Evolutionary conservation across 2,888 invertebrate genomes (phyloP), one percentile per base, ranked within the genome.

Genomic region (Nemoura dubitans): DNA sequence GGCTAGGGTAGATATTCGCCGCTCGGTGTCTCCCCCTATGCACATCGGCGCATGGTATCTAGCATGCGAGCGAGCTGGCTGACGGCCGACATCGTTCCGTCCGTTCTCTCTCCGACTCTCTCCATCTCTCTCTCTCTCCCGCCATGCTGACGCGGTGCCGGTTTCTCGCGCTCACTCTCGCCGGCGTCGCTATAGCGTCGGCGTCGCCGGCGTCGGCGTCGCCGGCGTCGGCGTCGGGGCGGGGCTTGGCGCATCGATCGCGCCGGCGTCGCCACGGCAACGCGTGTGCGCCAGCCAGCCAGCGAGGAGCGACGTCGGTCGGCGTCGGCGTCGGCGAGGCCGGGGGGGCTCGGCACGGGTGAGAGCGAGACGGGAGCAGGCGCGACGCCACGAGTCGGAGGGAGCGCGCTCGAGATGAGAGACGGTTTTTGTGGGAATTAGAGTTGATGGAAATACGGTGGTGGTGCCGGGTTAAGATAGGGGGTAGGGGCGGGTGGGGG

Each of bases 391-490:
- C 0, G 78, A 6, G 78, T 3, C 21, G 28, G 78, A 27, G 78
- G 25, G 78, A 10, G 78, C 78, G 78, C 10, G 21, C 1, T 0
- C 29, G 81, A 29, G 29, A 30, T 30, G 29, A 29, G 81, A 29
- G 29, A 81, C 27, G 81, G 81, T 76, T 80, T 86, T 84, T 43
- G 86, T 59, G 82, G 85, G 87, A 87, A 85, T 85, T 85, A 87
- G 83, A 87, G 85, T 86, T 86, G 87, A 85, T 85, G 87, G 86
- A 87, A 87, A 85, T 85, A 85, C 59, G 81, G 59, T 80, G 81
- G n/a, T n/a, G 81, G 81, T 81, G 81, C 28, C 26, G 78, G 78
- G 28, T 78, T n/a, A n/a, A 14, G 78, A 78, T 27, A 26, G 10
- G 78, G 16, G 27, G 78, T 1, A 10, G 14, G 25, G 78, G 81